Percentiles rank a stretch among this genome's conserved stretches.
Evolutionary conservation across 2,888 invertebrate genomes (phyloP).

Genomic region (Orchestes rusci): DNA sequence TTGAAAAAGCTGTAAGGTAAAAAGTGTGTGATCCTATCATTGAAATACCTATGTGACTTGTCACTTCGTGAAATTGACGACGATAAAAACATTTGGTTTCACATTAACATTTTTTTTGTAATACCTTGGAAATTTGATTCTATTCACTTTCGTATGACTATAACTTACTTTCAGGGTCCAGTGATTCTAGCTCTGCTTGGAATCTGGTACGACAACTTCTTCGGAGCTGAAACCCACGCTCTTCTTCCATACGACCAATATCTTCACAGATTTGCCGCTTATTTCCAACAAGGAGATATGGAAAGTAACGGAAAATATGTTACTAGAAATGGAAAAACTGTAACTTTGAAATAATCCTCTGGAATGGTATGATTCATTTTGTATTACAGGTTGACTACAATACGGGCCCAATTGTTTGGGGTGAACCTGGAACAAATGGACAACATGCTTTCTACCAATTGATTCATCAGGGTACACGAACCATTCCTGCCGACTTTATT

Average conservation of each 20-base stretch:
- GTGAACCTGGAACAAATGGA: conserved; percentile 98
- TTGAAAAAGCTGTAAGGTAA: too few species aligned
- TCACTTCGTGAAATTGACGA: too few species aligned
- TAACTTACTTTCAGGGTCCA: conserved; percentile 72
- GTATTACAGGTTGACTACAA: conserved; percentile 46
- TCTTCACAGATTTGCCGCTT: conserved; percentile 96
- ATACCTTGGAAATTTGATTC: too few species aligned
- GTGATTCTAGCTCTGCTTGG: conserved; percentile 88
- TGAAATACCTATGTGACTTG: too few species aligned
- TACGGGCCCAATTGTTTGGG: conserved; percentile 87
- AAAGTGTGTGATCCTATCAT: too few species aligned
- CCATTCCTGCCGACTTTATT: conserved; percentile 96
- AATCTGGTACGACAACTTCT: conserved; percentile 93
- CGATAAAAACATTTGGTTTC: too few species aligned
- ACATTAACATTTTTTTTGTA: too few species aligned
- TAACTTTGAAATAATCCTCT: conserved; percentile 29
- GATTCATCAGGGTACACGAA: conserved; percentile 82
- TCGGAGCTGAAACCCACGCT: conserved; percentile 91
- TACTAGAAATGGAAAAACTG: conserved; percentile 58
- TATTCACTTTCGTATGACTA: too few species aligned
- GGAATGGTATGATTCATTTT: neutral
- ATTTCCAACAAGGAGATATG: conserved; percentile 99
- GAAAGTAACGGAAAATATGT: conserved; percentile 98
- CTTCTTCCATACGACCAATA: conserved; percentile 98
- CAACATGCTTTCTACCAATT: conserved; percentile 99